Conservation (phyloP, 2,888 invertebrate genomes). For the Phortica okadai region DNA sequence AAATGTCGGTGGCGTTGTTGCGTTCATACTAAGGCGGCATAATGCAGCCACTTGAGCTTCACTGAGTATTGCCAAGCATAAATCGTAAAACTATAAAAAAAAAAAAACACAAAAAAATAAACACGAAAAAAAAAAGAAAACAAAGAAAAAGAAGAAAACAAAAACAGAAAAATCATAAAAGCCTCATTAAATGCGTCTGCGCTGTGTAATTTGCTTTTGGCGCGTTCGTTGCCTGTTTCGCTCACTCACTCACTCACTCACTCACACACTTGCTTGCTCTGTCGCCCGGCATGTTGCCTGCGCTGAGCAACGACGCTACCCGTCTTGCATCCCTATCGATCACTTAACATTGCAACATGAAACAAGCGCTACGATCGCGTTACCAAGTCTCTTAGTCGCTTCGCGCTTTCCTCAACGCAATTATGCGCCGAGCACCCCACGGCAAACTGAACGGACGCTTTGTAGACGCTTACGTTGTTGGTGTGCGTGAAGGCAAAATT, state of each 20-base stretch:
- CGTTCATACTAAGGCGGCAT: background rate
- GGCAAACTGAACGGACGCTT: too few relatives aligned
- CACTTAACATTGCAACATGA: background rate
- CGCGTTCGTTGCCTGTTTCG: conserved; percentile 37
- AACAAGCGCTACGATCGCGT: conserved; percentile 2
- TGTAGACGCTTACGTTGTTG: background rate
- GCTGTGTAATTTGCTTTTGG: conserved; percentile 64
- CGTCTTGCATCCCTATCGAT: conserved; percentile 37
- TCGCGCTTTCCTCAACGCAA: background rate
- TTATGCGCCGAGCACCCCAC: background rate
- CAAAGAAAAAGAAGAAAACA: conserved; percentile 27
- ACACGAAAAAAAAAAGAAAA: background rate
- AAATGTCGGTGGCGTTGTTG: background rate
- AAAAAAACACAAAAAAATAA: background rate
- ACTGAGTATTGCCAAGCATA: conserved; percentile 1
- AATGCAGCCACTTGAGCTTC: background rate
- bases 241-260: background rate
- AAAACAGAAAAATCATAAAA: conserved; percentile 51
- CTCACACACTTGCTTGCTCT: background rate
- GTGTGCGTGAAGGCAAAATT: conserved; percentile 51
- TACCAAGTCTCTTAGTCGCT: conserved; percentile 2
- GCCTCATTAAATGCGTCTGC: conserved; percentile 70
- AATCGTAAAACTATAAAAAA: conserved; percentile 11
- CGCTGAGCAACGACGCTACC: conserved; percentile 20
- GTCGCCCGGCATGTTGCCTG: conserved; percentile 15